phyloP scores from a whole-genome alignment of 2,888 invertebrate species.

The Harpalus rufipes region DNA sequence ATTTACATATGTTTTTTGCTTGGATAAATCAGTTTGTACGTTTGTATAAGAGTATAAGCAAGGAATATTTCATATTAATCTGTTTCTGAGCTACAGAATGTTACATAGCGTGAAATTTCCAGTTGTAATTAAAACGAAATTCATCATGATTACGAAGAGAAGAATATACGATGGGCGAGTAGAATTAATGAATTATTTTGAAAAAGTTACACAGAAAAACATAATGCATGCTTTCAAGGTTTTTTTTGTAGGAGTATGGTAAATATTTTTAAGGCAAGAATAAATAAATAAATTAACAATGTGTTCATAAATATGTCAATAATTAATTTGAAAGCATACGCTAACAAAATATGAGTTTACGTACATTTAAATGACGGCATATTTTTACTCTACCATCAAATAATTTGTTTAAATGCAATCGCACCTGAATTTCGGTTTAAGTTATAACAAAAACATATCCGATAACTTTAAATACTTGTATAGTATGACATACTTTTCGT shows the following conservation, averaged over 20 bases:
- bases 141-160: conserved; percentile 9
- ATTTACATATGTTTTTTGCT: conserved; percentile 24
- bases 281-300: not conserved
- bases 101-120: conserved; percentile 10
- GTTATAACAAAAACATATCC: too few species aligned
- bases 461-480: not conserved
- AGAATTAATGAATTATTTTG: conserved; percentile 6
- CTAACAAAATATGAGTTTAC: too few species aligned
- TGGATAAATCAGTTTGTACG: too few species aligned
- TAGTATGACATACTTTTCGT: not conserved
- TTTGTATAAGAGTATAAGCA: not conserved
- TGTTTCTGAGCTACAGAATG: not conserved
- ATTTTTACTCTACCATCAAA: too few species aligned
- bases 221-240: not conserved
- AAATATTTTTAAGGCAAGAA: not conserved
- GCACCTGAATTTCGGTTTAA: not conserved
- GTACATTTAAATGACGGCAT: too few species aligned
- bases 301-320: not conserved
- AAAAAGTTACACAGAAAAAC: not conserved
- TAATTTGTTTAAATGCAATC: too few species aligned
- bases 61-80: conserved; percentile 13
- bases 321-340: too few species aligned
- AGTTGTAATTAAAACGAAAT: not conserved
- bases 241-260: not conserved
- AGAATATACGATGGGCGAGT: not conserved